A percentile compares a stretch with the other conserved stretches of the same genome.
phyloP scores from a whole-genome alignment of 2,113 vertebrate species.

The human (Homo sapiens) region DNA sequence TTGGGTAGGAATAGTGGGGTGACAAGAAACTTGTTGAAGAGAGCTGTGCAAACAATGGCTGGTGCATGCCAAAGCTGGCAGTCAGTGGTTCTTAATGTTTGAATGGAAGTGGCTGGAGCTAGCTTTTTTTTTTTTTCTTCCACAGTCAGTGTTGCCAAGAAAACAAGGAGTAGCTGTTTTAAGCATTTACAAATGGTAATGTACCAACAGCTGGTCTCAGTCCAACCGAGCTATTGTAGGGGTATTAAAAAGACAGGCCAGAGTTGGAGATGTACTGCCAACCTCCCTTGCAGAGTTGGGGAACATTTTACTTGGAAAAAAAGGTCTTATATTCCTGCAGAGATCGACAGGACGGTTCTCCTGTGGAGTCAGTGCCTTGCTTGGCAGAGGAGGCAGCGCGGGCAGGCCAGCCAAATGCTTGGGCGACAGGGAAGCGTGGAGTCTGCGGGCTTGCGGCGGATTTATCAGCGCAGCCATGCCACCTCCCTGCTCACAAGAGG shows the following conservation, averaged over 20 bases:
- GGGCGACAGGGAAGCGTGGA: constrained; percentile 77
- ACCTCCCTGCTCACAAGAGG: neutral
- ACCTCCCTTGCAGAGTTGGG: constrained; percentile 86
- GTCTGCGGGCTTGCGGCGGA: constrained; percentile 73
- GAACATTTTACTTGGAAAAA: constrained; percentile 87
- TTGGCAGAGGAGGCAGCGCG: constrained; percentile 81
- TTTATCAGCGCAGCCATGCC: constrained; percentile 69
- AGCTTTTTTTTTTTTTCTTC: neutral
- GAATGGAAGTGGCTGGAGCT: constrained; percentile 83
- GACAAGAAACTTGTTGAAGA: constrained; percentile 81
- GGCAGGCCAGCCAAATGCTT: constrained; percentile 82
- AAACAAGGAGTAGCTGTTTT: constrained; percentile 90
- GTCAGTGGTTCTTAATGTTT: constrained; percentile 85
- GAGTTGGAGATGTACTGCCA: constrained; percentile 88
- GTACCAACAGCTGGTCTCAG: constrained; percentile 88
- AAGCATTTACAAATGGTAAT: constrained; percentile 90
- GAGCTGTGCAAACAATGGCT: constrained; percentile 82
- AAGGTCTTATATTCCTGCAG: constrained; percentile 85
- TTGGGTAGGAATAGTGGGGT: neutral
- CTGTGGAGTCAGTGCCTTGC: constrained; percentile 82
- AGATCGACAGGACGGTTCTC: constrained; percentile 82
- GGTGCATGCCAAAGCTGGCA: constrained; percentile 82
- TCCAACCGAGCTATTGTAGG: constrained; percentile 88
- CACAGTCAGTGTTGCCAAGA: constrained; percentile 85
- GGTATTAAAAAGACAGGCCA: constrained; percentile 89